phyloP scores from a whole-genome alignment of 2,797 vertebrate genomes.

The Argentina silus region DNA sequence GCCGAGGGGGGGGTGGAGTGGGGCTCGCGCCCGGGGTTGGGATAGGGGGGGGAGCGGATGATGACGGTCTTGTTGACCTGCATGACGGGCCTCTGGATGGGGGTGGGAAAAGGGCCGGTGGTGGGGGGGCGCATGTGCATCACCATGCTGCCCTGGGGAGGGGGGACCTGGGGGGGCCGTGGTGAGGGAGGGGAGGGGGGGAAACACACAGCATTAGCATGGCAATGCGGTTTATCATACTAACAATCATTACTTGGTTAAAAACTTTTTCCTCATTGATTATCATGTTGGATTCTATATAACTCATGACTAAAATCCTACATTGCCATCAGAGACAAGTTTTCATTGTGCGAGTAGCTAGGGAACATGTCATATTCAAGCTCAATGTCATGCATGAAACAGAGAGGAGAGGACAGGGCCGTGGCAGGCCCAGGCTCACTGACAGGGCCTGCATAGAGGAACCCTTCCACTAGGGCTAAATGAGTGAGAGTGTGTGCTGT shows the following conservation, averaged over 20 bases:
- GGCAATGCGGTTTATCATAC: neutral
- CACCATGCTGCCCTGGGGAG: conserved; percentile 81
- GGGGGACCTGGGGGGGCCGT: conserved; percentile 62
- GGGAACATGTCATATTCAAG: too few species aligned
- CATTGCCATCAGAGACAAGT: too few species aligned
- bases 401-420: conserved; percentile 8
- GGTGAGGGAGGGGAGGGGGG: neutral
- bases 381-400: too few species aligned
- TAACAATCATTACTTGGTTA: neutral
- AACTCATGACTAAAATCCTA: too few species aligned
- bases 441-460: conserved; percentile 11
- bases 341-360: too few species aligned
- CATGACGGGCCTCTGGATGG: conserved; percentile 85
- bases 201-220: conserved; percentile 1
- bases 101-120: conserved; percentile 81
- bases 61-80: conserved; percentile 84
- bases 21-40: conserved; percentile 75
- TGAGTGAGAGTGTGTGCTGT: conserved; percentile 27
- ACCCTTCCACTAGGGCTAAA: neutral
- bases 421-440: conserved; percentile 8
- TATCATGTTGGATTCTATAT: too few species aligned
- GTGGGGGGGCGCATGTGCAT: conserved; percentile 85
- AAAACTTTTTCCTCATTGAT: neutral
- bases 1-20: conserved; percentile 75
- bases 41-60: conserved; percentile 80